Base-by-base conservation (phyloP, 1,140 invertebrate genomes). In the Rhysida immarginata region DNA sequence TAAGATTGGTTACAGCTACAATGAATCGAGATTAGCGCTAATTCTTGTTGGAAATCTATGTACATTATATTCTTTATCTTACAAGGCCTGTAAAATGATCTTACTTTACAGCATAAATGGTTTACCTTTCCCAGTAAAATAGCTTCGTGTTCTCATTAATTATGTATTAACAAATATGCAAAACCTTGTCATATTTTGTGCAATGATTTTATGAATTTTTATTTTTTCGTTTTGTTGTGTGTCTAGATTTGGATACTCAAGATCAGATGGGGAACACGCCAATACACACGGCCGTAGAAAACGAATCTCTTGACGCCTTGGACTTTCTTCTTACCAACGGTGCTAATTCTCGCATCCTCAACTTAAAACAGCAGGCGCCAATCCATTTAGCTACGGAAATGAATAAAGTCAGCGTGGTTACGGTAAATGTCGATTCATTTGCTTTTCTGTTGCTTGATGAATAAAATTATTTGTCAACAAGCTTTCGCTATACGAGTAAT, bases 181-280 rank as follows among this genome's bases (percentile, higher is more conserved):
- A 11, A 11, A 46, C 5, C 23, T 20, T 20, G 8, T 46, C 23
- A 20, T 20, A 46, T 20, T 11, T 46, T 46, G 44, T 46, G 11
- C 44, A n/a, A 46, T 11, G 8, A 20, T 20, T 46, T 46, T 20
- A 46, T 46, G 16, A 35, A 35, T 35, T 35, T 16, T 35, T 16
- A 8, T 35, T 35, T 16, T 35, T 8, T 8, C 16, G 29, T 16
- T 35, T 35, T 35, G 5, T 35, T 8, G 5, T 35, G 29, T 35
- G 5, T 35, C 16, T 70, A 86, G 84, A 88, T 75, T 69, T 92
- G 51, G 84, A 91, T 66, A 73, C 77, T 16, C 69, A 72, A 61
- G 86, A 91, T 67, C 78, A 80, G 60, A 75, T 72, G 35, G 85
- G 85, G 0, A 87, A 90, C 63, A 90, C 87, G 1, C 80, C 87